Evolutionary conservation across 2,888 invertebrate species (phyloP).

Genomic region (Caprella mutica): DNA sequence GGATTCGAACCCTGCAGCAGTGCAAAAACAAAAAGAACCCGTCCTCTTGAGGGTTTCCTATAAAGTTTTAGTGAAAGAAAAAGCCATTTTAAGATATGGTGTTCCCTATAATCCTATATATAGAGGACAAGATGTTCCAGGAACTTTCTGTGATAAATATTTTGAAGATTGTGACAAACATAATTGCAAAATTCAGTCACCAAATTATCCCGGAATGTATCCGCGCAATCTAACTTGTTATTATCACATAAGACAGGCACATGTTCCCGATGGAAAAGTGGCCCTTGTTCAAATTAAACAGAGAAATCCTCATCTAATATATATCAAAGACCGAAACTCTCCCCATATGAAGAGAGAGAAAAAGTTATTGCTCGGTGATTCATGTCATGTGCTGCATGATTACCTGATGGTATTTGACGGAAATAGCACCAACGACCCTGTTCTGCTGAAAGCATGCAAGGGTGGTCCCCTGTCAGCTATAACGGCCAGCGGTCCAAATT

Average conservation of each 20-base stretch:
- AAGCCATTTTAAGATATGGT: constrained; percentile 34
- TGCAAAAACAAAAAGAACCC: constrained; percentile 15
- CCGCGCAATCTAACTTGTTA: constrained; percentile 62
- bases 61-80: constrained; percentile 30
- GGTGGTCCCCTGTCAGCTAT: constrained; percentile 59
- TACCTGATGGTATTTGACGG: constrained; percentile 72
- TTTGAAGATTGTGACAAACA: constrained; percentile 62
- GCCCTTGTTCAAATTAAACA: constrained; percentile 64
- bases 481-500: constrained; percentile 27
- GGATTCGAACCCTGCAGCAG: constrained; percentile 14
- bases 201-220: constrained; percentile 81
- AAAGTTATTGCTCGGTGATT: constrained; percentile 56
- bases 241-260: constrained; percentile 29
- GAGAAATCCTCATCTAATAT: constrained; percentile 38
- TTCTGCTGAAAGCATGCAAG: constrained; percentile 65
- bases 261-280: constrained; percentile 54
- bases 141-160: constrained; percentile 63
- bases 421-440: constrained; percentile 48
- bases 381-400: constrained; percentile 46
- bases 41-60: constrained; percentile 24
- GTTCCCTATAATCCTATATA: constrained; percentile 49
- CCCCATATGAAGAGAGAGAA: constrained; percentile 25
- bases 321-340: constrained; percentile 35
- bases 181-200: constrained; percentile 65
- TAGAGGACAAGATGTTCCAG: constrained; percentile 61